phyloP scores from a whole-genome alignment of 2,797 vertebrate species.

The Microchirus variegatus region DNA sequence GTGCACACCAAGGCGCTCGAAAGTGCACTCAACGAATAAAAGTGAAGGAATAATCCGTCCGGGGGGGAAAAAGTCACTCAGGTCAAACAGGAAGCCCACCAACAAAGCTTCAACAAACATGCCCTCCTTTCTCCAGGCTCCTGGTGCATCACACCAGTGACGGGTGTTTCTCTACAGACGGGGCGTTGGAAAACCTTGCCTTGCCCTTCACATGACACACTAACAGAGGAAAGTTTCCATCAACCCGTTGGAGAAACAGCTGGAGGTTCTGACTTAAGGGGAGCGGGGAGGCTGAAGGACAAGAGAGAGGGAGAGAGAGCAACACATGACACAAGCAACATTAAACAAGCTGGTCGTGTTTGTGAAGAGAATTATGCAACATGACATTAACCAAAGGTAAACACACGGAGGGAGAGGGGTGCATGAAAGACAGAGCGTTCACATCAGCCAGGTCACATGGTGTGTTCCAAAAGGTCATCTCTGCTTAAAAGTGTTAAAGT shows the following conservation, averaged over 20 bases:
- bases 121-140: conserved; percentile 41
- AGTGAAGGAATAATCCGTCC: background rate
- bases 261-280: conserved; percentile 37
- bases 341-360: conserved; percentile 27
- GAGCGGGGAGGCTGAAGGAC: conserved; percentile 20
- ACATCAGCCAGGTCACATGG: conserved; percentile 6
- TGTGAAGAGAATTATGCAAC: conserved; percentile 9
- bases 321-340: conserved; percentile 3
- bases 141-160: conserved; percentile 30
- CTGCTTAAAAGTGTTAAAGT: conserved; percentile 20
- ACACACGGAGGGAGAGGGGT: conserved; percentile 17
- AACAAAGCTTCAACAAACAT: conserved; percentile 46
- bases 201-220: conserved; percentile 61
- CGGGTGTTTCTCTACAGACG: conserved; percentile 48
- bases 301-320: conserved; percentile 3
- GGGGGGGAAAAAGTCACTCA: background rate
- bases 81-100: conserved; percentile 57
- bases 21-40: no score
- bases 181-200: conserved; percentile 54
- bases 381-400: conserved; percentile 27
- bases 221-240: conserved; percentile 64
- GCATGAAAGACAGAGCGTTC: conserved; percentile 3
- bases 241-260: conserved; percentile 32
- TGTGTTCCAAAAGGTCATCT: conserved; percentile 6
- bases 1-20: no score